Conservation (phyloP, 2,113 vertebrate genomes). For the Menura novaehollandiae region DNA sequence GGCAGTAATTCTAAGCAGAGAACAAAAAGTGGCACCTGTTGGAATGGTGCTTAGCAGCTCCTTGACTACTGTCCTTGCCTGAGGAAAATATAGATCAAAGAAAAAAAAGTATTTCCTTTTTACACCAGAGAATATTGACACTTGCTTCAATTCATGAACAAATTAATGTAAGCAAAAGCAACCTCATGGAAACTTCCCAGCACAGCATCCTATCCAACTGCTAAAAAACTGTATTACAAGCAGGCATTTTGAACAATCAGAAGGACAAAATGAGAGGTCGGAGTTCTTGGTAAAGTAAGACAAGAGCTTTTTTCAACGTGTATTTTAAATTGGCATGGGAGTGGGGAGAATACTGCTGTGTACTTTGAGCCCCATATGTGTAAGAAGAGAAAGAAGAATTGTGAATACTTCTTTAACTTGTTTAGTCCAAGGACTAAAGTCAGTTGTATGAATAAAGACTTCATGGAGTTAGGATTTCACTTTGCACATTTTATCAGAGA, state of each 20-base stretch:
- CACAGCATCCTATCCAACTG: not conserved
- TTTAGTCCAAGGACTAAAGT: not conserved
- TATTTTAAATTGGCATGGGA: not conserved
- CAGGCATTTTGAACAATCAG: not conserved
- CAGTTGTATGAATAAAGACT: not conserved
- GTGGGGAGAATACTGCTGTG: not conserved
- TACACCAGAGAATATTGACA: not conserved
- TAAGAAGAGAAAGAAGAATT: not conserved
- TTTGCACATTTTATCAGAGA: not conserved
- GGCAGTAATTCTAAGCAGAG: not conserved
- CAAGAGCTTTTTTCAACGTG: not conserved
- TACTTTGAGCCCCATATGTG: not conserved
- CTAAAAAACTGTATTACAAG: not conserved
- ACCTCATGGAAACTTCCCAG: not conserved
- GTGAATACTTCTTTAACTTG: not conserved
- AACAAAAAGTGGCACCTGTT: not conserved
- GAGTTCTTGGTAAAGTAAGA: not conserved
- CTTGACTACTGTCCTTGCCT: not conserved
- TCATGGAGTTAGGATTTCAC: not conserved
- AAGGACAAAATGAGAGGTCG: not conserved
- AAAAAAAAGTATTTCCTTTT: not conserved
- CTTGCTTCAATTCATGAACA: not conserved
- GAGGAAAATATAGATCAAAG: not conserved
- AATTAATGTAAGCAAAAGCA: not conserved
- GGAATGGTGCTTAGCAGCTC: not conserved